Percentiles rank a stretch among this genome's conserved stretches.
These are phyloP conservation scores for Drosophila sp. DNA, from an alignment of 1,140 invertebrate species.

Conservation along the genomic window DNA sequence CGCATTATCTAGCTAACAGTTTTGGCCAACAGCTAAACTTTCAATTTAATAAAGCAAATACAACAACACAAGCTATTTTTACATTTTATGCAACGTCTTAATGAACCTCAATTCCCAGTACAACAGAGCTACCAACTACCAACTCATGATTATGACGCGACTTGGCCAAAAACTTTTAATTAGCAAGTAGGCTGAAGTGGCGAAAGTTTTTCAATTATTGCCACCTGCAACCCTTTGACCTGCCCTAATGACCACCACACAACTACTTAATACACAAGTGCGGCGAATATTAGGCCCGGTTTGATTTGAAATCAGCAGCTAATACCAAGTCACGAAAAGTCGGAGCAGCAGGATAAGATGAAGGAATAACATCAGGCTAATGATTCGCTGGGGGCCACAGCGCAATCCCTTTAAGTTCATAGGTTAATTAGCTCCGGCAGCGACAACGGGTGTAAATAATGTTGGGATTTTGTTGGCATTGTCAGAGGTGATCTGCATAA, in stretches of 20 bases:
- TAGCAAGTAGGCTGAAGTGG: constrained; percentile 55
- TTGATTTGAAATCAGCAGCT: constrained; percentile 80
- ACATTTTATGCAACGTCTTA: constrained; percentile 44
- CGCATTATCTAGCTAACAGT: constrained; percentile 52
- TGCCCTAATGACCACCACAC: constrained; percentile 36
- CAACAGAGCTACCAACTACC: constrained; percentile 22
- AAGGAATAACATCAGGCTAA: constrained; percentile 17
- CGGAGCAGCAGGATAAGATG: neutral
- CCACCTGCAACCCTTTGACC: constrained; percentile 57
- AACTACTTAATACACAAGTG: constrained; percentile 29
- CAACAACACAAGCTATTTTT: constrained; percentile 23
- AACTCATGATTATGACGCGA: constrained; percentile 57
- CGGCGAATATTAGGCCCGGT: constrained; percentile 40
- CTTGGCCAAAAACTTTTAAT: constrained; percentile 73
- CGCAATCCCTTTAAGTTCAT: constrained; percentile 30
- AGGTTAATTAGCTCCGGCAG: constrained; percentile 54
- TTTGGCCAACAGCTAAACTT: constrained; percentile 55
- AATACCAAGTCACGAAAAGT: constrained; percentile 39
- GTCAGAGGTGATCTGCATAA: constrained; percentile 64
- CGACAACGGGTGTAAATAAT: constrained; percentile 62
- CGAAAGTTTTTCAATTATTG: constrained; percentile 81
- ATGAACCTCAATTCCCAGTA: constrained; percentile 62
- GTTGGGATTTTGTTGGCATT: constrained; percentile 4
- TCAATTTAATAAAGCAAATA: constrained; percentile 74
- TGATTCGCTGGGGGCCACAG: constrained; percentile 28